Percentiles rank a stretch among this genome's conserved stretches.
These are phyloP conservation scores for Fringilla coelebs DNA, from an alignment of 2,797 vertebrate species.

Conservation along the genomic window DNA sequence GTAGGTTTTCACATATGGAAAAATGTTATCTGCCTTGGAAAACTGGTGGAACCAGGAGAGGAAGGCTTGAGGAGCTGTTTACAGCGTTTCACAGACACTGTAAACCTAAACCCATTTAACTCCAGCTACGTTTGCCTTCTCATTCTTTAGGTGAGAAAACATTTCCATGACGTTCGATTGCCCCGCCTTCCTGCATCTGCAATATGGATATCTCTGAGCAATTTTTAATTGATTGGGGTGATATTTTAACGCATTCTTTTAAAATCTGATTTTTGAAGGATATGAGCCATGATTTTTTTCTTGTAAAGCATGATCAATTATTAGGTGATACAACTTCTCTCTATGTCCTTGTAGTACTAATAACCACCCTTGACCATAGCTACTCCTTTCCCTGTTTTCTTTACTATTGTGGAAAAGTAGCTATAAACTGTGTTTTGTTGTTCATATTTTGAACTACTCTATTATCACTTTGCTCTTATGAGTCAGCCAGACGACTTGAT, in stretches of 20 bases:
- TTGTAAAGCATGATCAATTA: neutral
- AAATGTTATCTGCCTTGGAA: neutral
- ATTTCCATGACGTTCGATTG: rapidly evolving
- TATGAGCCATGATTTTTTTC: neutral
- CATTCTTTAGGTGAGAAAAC: neutral
- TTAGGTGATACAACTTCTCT: no score
- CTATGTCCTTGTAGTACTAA: neutral
- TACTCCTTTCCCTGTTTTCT: conserved; percentile 8
- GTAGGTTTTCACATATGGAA: neutral
- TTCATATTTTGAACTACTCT: neutral
- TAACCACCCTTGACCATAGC: neutral
- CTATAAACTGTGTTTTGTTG: neutral
- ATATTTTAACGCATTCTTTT: neutral
- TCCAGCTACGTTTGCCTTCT: neutral
- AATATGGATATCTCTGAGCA: neutral
- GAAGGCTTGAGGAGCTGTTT: neutral
- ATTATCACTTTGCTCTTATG: conserved; percentile 55
- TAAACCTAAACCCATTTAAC: neutral
- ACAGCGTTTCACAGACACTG: neutral
- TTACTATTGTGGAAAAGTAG: conserved; percentile 43
- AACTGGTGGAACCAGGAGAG: neutral
- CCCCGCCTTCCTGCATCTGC: neutral
- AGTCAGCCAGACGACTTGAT: conserved; percentile 59
- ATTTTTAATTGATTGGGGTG: neutral
- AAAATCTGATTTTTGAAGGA: neutral